Conservation (phyloP, 1,140 invertebrate species). For the Drosophila orosa region DNA sequence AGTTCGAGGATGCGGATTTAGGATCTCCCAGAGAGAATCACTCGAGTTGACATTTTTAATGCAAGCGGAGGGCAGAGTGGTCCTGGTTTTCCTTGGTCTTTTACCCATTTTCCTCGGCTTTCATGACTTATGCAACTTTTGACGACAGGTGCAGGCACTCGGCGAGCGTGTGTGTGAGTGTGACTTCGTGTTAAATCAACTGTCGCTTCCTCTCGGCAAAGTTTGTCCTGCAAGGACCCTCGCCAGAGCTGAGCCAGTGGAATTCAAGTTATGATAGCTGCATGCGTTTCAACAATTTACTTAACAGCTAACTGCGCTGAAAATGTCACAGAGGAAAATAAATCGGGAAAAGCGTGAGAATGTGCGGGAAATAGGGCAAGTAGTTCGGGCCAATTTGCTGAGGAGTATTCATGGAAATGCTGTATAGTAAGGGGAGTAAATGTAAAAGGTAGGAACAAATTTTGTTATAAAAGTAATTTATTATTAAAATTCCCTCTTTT, state of each 20-base stretch:
- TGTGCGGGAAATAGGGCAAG: slow-evolving; percentile 13
- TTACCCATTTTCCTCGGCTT: slow-evolving; percentile 34
- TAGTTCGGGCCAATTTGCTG: slow-evolving; percentile 12
- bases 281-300: slow-evolving; percentile 73
- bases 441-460: too few relatives aligned
- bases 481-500: too few relatives aligned
- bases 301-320: slow-evolving; percentile 59
- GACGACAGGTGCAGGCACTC: slow-evolving; percentile 74
- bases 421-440: background rate
- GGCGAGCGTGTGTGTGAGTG: slow-evolving; percentile 16
- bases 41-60: slow-evolving; percentile 72
- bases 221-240: slow-evolving; percentile 61
- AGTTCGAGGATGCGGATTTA: slow-evolving; percentile 24
- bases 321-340: slow-evolving; percentile 32
- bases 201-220: slow-evolving; percentile 79
- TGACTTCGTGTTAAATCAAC: slow-evolving; percentile 75
- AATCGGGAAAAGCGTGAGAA: slow-evolving; percentile 18
- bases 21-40: slow-evolving; percentile 39
- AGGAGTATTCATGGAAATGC: background rate
- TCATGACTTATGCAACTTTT: slow-evolving; percentile 81
- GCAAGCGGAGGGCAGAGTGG: slow-evolving; percentile 18
- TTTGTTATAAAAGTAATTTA: background rate
- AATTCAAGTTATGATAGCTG: slow-evolving; percentile 74
- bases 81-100: background rate
- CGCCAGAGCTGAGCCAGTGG: slow-evolving; percentile 23